These are phyloP conservation scores for Drosophila littoralis DNA, from an alignment of 1,140 invertebrate genomes.

Conservation along the genomic window DNA sequence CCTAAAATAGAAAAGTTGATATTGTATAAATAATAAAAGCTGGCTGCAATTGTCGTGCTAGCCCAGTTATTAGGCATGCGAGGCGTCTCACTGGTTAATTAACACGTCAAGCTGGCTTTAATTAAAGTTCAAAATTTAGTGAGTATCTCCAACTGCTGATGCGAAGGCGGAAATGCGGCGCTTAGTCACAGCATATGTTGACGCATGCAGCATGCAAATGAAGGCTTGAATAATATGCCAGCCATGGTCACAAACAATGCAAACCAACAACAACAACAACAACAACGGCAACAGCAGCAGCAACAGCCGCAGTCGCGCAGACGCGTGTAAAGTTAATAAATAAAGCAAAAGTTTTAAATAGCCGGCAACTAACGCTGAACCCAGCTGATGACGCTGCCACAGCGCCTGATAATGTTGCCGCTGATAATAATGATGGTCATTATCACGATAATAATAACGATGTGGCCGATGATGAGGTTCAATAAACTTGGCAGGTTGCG, in stretches of 20 bases:
- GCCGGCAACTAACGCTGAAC: constrained; percentile 65
- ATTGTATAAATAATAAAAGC: constrained; percentile 1
- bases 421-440: constrained; percentile 11
- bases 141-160: constrained; percentile 39
- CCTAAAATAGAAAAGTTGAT: constrained; percentile 42
- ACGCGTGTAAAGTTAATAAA: constrained; percentile 59
- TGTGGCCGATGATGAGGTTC: constrained; percentile 49
- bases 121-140: constrained; percentile 54
- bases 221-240: constrained; percentile 43
- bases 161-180: constrained; percentile 68
- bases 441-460: constrained; percentile 5
- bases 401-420: constrained; percentile 13
- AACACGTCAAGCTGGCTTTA: constrained; percentile 59
- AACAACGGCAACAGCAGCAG: constrained; percentile 4
- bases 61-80: constrained; percentile 74
- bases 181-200: constrained; percentile 63
- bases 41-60: constrained; percentile 25
- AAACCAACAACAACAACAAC: constrained; percentile 10
- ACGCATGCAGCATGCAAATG: constrained; percentile 78
- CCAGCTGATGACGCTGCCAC: constrained; percentile 48
- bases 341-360: constrained; percentile 56
- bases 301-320: background rate
- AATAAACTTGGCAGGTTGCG: constrained; percentile 63
- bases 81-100: constrained; percentile 54
- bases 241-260: constrained; percentile 46